A percentile compares a stretch with the other conserved stretches of the same genome.
phyloP scores from a whole-genome alignment of 2,888 invertebrate genomes.

The Drosophila colorata region DNA sequence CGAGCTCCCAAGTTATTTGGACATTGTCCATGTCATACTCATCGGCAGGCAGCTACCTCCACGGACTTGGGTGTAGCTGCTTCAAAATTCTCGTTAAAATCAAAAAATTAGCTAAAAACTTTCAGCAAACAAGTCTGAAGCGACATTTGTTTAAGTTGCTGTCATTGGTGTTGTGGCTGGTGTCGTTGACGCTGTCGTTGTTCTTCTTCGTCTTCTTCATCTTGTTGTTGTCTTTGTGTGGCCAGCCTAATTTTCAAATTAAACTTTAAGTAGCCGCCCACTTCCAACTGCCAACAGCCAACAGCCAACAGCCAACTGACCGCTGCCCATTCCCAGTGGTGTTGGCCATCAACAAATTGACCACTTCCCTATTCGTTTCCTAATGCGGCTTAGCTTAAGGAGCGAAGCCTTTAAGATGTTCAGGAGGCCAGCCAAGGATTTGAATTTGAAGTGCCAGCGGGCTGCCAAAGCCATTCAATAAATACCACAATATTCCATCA shows the following conservation, averaged over 20 bases:
- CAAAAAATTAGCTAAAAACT: constrained; percentile 74
- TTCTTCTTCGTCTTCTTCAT: not conserved
- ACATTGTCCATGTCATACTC: constrained; percentile 59
- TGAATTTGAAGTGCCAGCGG: constrained; percentile 19
- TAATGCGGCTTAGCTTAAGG: constrained; percentile 44
- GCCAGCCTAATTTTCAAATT: constrained; percentile 65
- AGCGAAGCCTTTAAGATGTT: constrained; percentile 44
- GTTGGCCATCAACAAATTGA: constrained; percentile 48
- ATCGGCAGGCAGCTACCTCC: constrained; percentile 25
- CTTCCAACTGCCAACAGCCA: constrained; percentile 24
- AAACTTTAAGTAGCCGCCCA: constrained; percentile 67
- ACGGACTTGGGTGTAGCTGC: constrained; percentile 29
- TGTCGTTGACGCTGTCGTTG: constrained; percentile 16
- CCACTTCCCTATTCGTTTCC: constrained; percentile 30
- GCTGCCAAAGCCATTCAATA: constrained; percentile 71
- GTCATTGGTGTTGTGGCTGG: constrained; percentile 38
- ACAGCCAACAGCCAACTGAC: not conserved
- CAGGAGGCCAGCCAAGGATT: constrained; percentile 26
- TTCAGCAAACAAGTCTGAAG: constrained; percentile 62
- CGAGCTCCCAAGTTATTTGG: constrained; percentile 71
- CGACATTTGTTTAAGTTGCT: constrained; percentile 72
- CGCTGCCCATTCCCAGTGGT: constrained; percentile 18
- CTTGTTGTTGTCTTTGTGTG: constrained; percentile 23
- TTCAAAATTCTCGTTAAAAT: constrained; percentile 73
- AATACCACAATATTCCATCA: constrained; percentile 74